Percentiles rank a stretch among this genome's conserved stretches.
phyloP scores from a whole-genome alignment of 2,113 vertebrate species.

The Mungos mungo region DNA sequence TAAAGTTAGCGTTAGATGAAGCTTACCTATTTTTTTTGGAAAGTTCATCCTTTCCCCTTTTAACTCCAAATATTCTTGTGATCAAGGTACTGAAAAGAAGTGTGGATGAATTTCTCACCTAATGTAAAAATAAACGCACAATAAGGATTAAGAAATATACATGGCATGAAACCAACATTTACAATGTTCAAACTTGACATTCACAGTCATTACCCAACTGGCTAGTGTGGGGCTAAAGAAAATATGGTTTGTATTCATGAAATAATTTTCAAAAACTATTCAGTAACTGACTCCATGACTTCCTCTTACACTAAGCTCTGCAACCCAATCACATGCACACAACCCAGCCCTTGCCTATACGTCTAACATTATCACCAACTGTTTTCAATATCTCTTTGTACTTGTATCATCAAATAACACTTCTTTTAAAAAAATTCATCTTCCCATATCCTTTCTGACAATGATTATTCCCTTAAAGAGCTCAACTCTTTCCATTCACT shows the following conservation, averaged over 20 bases:
- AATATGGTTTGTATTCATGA: slow-evolving; percentile 39
- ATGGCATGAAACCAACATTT: slow-evolving; percentile 44
- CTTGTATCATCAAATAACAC: not conserved
- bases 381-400: slow-evolving; percentile 17
- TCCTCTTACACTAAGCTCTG: slow-evolving; percentile 17
- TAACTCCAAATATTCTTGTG: slow-evolving; percentile 98
- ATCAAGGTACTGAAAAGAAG: slow-evolving; percentile 98
- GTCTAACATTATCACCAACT: not conserved
- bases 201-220: slow-evolving; percentile 28
- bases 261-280: slow-evolving; percentile 33
- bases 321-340: not conserved
- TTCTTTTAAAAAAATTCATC: not conserved
- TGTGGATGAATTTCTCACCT: slow-evolving; percentile 98
- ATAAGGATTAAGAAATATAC: not conserved
- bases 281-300: not conserved
- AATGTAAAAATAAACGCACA: slow-evolving; percentile 75
- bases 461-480: slow-evolving; percentile 25
- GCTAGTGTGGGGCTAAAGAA: not conserved
- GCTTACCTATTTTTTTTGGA: slow-evolving; percentile 96
- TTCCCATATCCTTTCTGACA: not conserved
- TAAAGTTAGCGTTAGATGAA: slow-evolving; percentile 52
- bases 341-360: not conserved
- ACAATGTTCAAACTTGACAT: slow-evolving; percentile 36
- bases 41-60: slow-evolving; percentile 95
- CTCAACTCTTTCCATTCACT: slow-evolving; percentile 14